Conservation (phyloP, 1,140 invertebrate species). For the Cataglyphis hispanica region DNA sequence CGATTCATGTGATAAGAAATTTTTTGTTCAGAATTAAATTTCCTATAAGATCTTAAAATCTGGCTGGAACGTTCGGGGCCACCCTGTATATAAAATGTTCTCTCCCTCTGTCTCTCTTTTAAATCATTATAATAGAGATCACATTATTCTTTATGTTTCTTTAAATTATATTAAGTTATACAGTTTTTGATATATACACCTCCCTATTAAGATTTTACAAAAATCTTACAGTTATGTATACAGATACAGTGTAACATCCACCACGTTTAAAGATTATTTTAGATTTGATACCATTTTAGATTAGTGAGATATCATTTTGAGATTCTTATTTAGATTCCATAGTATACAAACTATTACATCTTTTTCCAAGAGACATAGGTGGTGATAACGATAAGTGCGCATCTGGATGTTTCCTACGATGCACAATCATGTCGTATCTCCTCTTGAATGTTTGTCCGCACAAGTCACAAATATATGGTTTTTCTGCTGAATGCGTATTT, state of each 20-base stretch:
- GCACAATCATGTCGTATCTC: constrained; percentile 79
- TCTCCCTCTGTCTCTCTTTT: too few species aligned
- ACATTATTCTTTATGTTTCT: not conserved
- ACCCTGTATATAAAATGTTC: too few species aligned
- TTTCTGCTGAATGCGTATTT: constrained; percentile 87
- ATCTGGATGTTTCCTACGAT: constrained; percentile 78
- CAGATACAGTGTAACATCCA: not conserved
- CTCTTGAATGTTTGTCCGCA: constrained; percentile 88
- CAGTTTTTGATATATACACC: not conserved
- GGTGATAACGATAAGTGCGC: constrained; percentile 71
- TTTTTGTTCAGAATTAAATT: too few species aligned
- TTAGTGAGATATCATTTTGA: not conserved
- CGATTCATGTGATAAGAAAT: too few species aligned
- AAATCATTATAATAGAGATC: not conserved
- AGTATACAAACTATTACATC: not conserved
- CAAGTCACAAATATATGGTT: constrained; percentile 88
- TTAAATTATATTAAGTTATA: not conserved
- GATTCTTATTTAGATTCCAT: not conserved
- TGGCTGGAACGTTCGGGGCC: too few species aligned
- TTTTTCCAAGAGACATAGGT: constrained; percentile 59
- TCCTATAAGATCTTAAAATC: too few species aligned
- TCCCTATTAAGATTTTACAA: not conserved
- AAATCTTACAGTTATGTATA: not conserved
- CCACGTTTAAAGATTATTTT: not conserved
- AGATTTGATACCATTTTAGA: too few species aligned